These are phyloP conservation scores for Yponomeuta cagnagella DNA, from an alignment of 2,888 invertebrate species.

Conservation along the genomic window DNA sequence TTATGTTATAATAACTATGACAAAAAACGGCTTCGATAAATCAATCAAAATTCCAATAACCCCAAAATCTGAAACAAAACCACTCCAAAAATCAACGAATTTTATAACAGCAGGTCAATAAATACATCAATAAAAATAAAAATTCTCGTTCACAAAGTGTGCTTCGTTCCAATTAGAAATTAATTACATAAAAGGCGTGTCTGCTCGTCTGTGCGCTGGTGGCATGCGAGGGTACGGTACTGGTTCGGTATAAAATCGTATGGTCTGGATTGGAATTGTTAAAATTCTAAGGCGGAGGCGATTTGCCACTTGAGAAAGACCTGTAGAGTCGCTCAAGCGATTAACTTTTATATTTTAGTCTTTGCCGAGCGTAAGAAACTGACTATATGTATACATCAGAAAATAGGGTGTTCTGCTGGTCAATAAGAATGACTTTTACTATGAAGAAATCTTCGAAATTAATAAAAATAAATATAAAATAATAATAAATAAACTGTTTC, in stretches of 20 bases:
- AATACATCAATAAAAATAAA: constrained; percentile 1
- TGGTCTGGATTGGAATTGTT: neutral
- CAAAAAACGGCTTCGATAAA: neutral
- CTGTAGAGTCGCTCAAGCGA: neutral
- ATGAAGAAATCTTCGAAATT: too few relatives aligned
- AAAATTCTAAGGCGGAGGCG: neutral
- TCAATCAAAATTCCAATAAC: neutral
- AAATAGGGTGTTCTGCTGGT: too few relatives aligned
- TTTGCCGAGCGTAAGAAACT: too few relatives aligned
- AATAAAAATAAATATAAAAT: too few relatives aligned
- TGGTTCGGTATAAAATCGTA: neutral
- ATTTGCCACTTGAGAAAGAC: neutral
- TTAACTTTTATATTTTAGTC: too few relatives aligned
- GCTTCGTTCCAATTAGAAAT: constrained; percentile 24
- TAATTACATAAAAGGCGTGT: constrained; percentile 30
- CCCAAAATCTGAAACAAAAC: neutral
- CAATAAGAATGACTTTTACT: too few relatives aligned
- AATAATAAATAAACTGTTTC: too few relatives aligned
- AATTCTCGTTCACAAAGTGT: neutral
- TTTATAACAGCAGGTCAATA: neutral
- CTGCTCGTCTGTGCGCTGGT: constrained; percentile 7
- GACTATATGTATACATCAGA: too few relatives aligned
- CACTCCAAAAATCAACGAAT: neutral
- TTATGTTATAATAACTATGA: too few relatives aligned
- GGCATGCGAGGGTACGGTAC: neutral